These are phyloP conservation scores for Symphodus melops DNA, from an alignment of 2,113 vertebrate genomes.

Conservation along the genomic window DNA sequence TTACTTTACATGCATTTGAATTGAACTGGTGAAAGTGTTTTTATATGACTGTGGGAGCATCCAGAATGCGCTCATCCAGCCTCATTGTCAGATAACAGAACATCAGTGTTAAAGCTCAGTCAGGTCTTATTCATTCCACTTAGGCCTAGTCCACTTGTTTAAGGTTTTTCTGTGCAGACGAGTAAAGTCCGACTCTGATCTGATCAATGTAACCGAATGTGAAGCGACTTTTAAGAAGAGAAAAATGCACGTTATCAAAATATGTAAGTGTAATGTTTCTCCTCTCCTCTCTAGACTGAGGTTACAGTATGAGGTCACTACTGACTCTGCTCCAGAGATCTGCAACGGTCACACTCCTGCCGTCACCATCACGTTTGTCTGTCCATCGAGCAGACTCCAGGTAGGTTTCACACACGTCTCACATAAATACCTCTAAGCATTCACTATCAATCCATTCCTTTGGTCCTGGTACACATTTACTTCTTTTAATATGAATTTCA, in stretches of 20 bases:
- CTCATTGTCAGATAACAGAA: too few relatives aligned
- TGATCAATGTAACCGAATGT: background rate
- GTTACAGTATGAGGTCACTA: slow-evolving; percentile 83
- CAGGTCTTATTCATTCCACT: too few relatives aligned
- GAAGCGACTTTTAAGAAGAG: background rate
- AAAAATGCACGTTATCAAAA: background rate
- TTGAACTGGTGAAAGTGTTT: background rate
- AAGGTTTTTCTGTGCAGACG: too few relatives aligned
- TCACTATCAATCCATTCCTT: too few relatives aligned
- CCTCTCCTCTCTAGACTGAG: slow-evolving; percentile 81
- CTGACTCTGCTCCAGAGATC: slow-evolving; percentile 68
- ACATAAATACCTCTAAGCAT: background rate
- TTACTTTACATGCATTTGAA: background rate
- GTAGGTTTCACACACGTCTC: slow-evolving; percentile 71
- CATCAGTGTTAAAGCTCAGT: too few relatives aligned
- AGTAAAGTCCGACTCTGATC: too few relatives aligned
- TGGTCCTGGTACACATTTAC: too few relatives aligned
- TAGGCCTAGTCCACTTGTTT: too few relatives aligned
- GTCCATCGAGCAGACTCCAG: slow-evolving; percentile 89
- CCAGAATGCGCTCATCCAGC: background rate
- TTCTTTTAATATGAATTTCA: too few relatives aligned
- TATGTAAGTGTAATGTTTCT: background rate
- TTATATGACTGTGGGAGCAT: too few relatives aligned
- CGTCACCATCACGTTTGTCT: slow-evolving; percentile 91
- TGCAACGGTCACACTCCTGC: slow-evolving; percentile 89